phyloP scores from a whole-genome alignment of 2,797 vertebrate species.

The Brachyalestes nurse region DNA sequence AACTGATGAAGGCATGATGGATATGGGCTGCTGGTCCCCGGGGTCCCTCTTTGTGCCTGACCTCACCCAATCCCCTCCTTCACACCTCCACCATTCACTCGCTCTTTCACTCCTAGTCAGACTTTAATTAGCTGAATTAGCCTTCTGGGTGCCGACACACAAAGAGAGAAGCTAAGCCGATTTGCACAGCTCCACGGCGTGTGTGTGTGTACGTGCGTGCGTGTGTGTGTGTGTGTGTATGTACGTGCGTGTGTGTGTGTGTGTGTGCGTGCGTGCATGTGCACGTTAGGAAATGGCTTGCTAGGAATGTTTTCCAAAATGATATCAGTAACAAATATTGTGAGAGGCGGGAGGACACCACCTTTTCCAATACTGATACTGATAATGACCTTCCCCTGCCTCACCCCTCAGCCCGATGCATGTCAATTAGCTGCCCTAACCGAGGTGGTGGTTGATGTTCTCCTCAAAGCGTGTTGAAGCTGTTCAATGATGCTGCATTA shows the following conservation, averaged over 20 bases:
- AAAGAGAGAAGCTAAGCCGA: slow-evolving; percentile 17
- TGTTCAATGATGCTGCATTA: too few species aligned
- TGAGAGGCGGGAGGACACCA: background rate
- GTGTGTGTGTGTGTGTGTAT: slow-evolving; percentile 45
- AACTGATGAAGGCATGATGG: slow-evolving; percentile 11
- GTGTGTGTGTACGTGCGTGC: slow-evolving; percentile 44
- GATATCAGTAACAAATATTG: background rate
- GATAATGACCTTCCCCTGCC: background rate
- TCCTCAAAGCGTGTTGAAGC: too few species aligned
- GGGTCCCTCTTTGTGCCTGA: slow-evolving; percentile 15
- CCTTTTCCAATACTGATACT: background rate
- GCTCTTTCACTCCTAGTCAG: slow-evolving; percentile 34
- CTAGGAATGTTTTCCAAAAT: background rate
- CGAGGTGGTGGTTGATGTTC: too few species aligned
- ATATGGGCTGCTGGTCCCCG: slow-evolving; percentile 14
- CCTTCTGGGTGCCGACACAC: slow-evolving; percentile 43
- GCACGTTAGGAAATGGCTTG: background rate
- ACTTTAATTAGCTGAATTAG: slow-evolving; percentile 52
- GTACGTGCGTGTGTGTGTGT: slow-evolving; percentile 41
- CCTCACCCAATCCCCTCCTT: slow-evolving; percentile 23
- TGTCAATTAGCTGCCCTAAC: too few species aligned
- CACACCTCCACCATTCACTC: slow-evolving; percentile 23
- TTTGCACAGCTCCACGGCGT: slow-evolving; percentile 65
- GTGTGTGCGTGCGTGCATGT: slow-evolving; percentile 45
- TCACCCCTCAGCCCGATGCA: too few species aligned